These are phyloP conservation scores for Gavia stellata DNA, from an alignment of 2,113 vertebrate species.

Conservation along the genomic window DNA sequence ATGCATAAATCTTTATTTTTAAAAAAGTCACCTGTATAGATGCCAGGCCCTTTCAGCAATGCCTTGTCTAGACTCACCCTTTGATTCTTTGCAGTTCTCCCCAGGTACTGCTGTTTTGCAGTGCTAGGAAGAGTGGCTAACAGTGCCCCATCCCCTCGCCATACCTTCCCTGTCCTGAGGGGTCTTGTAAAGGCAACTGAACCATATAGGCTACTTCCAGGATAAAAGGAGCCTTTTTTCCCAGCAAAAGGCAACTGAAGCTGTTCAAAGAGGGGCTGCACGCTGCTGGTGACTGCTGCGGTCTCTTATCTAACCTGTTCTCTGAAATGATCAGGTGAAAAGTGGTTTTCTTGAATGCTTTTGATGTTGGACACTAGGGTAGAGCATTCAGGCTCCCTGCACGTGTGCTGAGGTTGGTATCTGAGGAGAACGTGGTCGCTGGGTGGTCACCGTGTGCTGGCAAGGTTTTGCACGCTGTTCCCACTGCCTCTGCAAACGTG, in stretches of 20 bases:
- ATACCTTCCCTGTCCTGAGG: not conserved
- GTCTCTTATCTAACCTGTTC: not conserved
- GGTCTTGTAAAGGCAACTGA: no score
- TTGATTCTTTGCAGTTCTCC: not conserved
- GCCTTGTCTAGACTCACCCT: not conserved
- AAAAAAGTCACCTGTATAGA: not conserved
- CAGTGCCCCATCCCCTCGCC: not conserved
- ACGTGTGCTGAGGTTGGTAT: fast-evolving
- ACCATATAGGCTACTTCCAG: not conserved
- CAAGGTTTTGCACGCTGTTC: fast-evolving
- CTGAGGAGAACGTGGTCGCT: fast-evolving
- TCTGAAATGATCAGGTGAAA: not conserved
- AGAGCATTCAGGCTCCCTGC: fast-evolving
- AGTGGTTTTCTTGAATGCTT: not conserved
- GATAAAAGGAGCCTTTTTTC: not conserved
- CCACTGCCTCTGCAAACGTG: fast-evolving
- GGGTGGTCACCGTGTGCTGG: fast-evolving
- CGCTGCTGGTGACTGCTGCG: not conserved
- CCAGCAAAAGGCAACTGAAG: not conserved
- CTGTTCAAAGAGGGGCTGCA: not conserved
- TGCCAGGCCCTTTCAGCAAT: not conserved
- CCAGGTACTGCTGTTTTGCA: not conserved
- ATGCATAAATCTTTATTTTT: constrained; percentile 6
- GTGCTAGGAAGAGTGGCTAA: not conserved
- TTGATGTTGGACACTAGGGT: not conserved